These are phyloP conservation scores for Trachemys scripta DNA, from an alignment of 2,113 vertebrate species.

Conservation along the genomic window DNA sequence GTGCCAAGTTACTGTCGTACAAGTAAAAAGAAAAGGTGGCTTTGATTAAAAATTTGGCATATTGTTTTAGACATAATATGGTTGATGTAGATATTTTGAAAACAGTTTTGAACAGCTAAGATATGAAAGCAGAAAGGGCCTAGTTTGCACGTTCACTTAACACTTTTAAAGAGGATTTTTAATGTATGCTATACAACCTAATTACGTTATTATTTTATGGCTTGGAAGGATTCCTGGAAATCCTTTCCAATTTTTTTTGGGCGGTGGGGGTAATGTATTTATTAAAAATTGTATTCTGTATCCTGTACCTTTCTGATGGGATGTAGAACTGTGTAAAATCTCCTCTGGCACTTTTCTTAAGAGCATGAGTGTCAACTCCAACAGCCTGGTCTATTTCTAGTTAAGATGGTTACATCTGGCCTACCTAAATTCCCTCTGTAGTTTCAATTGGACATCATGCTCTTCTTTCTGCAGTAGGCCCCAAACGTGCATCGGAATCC, in stretches of 20 bases:
- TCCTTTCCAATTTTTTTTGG: background rate
- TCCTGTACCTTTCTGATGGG: background rate
- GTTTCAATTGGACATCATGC: background rate
- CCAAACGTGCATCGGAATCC: background rate
- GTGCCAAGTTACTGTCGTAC: conserved; percentile 36
- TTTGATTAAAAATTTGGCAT: conserved; percentile 39
- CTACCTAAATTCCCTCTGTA: background rate
- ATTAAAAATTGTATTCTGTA: background rate
- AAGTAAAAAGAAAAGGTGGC: conserved; percentile 12
- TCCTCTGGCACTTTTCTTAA: background rate
- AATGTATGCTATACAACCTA: background rate
- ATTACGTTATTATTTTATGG: fast-evolving
- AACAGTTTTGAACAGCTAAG: background rate
- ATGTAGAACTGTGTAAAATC: background rate
- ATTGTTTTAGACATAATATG: conserved; percentile 4
- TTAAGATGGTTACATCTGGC: background rate
- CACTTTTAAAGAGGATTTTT: background rate
- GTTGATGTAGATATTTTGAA: background rate
- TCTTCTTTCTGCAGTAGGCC: background rate
- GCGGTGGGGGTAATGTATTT: background rate
- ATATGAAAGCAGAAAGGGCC: background rate
- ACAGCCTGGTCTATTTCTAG: fast-evolving
- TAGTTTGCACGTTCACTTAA: conserved; percentile 35
- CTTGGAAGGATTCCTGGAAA: background rate
- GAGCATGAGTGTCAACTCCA: background rate